phyloP scores from a whole-genome alignment of 2,113 vertebrate genomes.

The Hirundichthys speculiger region DNA sequence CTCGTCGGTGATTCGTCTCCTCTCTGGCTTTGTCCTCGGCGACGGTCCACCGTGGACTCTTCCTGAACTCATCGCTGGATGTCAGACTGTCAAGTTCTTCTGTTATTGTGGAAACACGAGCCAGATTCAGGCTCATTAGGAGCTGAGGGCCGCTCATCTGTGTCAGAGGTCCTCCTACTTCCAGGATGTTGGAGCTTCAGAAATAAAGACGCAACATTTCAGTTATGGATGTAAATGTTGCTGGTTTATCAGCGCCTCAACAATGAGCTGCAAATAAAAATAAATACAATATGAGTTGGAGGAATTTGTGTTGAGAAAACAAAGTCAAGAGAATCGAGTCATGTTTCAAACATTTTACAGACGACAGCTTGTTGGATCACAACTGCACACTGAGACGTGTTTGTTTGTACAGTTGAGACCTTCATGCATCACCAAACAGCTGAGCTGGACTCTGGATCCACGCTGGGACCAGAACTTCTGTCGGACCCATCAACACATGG shows the following conservation, averaged over 20 bases:
- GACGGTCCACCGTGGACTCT: too few relatives aligned
- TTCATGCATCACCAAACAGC: conserved; percentile 26
- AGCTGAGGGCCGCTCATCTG: background rate
- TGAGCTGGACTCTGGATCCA: conserved; percentile 9
- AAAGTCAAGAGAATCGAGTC: too few relatives aligned
- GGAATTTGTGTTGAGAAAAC: too few relatives aligned
- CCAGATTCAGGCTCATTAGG: background rate
- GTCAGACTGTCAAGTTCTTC: background rate
- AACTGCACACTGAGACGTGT: conserved; percentile 1
- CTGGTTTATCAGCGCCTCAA: conserved; percentile 1
- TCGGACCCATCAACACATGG: conserved; percentile 12
- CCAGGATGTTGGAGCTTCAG: background rate
- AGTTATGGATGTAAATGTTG: background rate
- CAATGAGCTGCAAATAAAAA: too few relatives aligned
- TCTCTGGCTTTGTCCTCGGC: background rate
- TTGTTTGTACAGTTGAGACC: conserved; percentile 46
- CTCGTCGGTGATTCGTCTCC: background rate
- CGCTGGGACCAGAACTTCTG: conserved; percentile 12
- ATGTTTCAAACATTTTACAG: too few relatives aligned
- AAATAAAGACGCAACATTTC: conserved; percentile 2
- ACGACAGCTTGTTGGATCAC: too few relatives aligned
- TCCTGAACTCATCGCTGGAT: background rate
- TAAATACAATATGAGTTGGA: too few relatives aligned
- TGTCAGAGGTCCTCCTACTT: conserved; percentile 17
- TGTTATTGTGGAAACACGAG: background rate